These are phyloP conservation scores for Poliocrania exsul DNA, from an alignment of 2,797 vertebrate species.

Conservation along the genomic window DNA sequence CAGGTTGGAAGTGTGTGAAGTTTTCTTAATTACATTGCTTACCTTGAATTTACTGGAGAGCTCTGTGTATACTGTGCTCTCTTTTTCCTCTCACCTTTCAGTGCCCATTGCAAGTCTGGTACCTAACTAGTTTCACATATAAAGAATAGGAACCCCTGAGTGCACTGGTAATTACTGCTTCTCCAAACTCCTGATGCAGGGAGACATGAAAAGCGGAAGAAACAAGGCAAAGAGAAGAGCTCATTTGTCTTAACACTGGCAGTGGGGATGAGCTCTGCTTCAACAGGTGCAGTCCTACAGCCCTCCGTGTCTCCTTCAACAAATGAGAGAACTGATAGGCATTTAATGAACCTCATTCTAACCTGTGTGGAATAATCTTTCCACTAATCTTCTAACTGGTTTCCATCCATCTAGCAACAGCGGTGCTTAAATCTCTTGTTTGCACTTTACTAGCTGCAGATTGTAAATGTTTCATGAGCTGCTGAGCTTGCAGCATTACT, in stretches of 20 bases:
- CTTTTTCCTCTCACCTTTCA: neutral
- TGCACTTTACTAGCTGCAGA: slow-evolving; percentile 74
- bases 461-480: slow-evolving; percentile 82
- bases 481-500: slow-evolving; percentile 82
- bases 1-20: fast-evolving
- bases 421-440: slow-evolving; percentile 76
- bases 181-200: neutral
- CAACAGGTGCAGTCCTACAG: slow-evolving; percentile 53
- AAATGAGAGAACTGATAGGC: slow-evolving; percentile 41
- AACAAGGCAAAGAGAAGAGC: neutral
- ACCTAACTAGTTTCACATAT: neutral
- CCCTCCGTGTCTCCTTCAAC: neutral
- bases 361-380: slow-evolving; percentile 72
- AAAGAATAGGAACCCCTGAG: neutral
- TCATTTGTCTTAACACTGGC: neutral
- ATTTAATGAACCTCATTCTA: slow-evolving; percentile 69
- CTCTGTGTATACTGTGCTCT: neutral
- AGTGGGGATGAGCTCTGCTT: neutral
- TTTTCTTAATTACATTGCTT: neutral
- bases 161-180: neutral
- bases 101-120: neutral
- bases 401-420: slow-evolving; percentile 64
- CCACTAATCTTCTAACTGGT: slow-evolving; percentile 57
- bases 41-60: neutral
- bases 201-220: neutral